Evolutionary conservation across 2,797 vertebrate genomes (phyloP).

Genomic region (Ambastaia sidthimunki): DNA sequence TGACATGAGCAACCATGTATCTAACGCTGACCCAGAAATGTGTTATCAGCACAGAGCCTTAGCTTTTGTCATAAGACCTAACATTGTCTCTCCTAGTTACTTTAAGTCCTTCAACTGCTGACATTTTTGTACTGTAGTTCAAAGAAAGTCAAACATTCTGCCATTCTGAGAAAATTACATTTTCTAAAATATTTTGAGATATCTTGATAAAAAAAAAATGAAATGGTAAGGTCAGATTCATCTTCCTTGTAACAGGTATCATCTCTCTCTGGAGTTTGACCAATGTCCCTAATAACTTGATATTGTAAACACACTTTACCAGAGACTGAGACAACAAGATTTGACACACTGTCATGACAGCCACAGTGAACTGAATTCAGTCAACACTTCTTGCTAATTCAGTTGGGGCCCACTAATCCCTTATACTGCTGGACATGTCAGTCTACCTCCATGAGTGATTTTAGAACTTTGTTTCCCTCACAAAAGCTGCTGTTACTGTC

Average conservation of each 20-base stretch:
- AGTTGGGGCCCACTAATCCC: background rate
- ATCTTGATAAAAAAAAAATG: background rate
- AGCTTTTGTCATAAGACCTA: background rate
- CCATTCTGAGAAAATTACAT: no score
- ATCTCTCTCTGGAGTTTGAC: background rate
- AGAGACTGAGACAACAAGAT: background rate
- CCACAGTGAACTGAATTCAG: constrained; percentile 9
- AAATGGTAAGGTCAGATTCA: background rate
- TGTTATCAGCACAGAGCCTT: background rate
- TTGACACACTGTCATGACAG: no score
- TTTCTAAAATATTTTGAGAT: no score
- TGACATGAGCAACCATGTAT: no score
- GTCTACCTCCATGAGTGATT: background rate
- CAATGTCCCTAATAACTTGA: background rate
- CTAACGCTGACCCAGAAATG: background rate
- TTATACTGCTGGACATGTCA: background rate
- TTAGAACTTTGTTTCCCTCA: background rate
- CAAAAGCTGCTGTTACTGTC: background rate
- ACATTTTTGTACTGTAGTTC: background rate
- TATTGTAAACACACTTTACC: background rate
- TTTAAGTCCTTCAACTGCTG: no score
- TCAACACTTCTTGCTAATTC: constrained; percentile 4
- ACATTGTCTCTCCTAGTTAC: background rate
- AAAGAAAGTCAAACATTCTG: background rate
- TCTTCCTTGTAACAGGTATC: background rate